These are phyloP conservation scores for Macrobrachium nipponense DNA, from an alignment of 1,140 invertebrate species.

Conservation along the genomic window DNA sequence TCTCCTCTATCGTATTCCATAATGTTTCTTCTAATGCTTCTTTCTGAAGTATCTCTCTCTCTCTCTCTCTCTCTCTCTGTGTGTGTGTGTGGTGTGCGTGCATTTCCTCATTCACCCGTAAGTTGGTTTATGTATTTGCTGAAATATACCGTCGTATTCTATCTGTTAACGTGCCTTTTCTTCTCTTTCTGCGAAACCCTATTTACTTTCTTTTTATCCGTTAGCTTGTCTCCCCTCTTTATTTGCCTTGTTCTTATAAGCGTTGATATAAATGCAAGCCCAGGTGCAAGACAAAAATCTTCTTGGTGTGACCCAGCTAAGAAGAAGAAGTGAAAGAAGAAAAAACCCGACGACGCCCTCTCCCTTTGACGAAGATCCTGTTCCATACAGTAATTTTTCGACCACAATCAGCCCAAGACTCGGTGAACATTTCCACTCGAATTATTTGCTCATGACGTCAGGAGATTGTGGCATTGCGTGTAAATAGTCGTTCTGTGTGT, in stretches of 20 bases:
- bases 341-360: neutral
- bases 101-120: neutral
- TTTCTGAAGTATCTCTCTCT: constrained; percentile 2
- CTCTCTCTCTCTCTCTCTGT: constrained; percentile 27
- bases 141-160: too few species aligned
- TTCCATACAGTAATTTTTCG: too few species aligned
- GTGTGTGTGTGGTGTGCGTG: neutral
- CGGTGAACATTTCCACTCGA: constrained; percentile 40
- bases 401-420: neutral
- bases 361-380: neutral
- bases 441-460: constrained; percentile 47
- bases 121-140: neutral
- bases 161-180: too few species aligned
- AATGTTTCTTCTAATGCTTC: neutral
- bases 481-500: constrained; percentile 23
- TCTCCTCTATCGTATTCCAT: too few species aligned
- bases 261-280: too few species aligned
- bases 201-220: too few species aligned
- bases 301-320: too few species aligned
- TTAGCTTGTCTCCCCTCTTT: too few species aligned
- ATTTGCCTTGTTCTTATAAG: too few species aligned
- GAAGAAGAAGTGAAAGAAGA: too few species aligned
- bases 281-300: too few species aligned
- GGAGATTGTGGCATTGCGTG: constrained; percentile 38
- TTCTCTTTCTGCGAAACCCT: too few species aligned